Percentiles rank a stretch among this genome's conserved stretches.
Evolutionary conservation across 2,113 vertebrate species (phyloP).

Genomic region (Malurus melanocephalus): DNA sequence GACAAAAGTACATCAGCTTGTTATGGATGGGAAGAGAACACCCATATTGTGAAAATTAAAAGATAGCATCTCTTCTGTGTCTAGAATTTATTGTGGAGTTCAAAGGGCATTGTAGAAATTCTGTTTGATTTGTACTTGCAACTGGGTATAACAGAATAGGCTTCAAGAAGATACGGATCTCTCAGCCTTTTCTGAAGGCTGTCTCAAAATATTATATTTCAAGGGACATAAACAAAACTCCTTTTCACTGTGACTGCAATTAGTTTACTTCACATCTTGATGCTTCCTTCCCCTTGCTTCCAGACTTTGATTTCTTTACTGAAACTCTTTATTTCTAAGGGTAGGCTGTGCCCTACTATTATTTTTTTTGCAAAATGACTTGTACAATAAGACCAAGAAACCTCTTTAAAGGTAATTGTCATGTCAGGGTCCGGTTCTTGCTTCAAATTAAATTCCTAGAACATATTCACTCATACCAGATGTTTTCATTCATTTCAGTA

Average conservation of each 20-base stretch:
- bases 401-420: background rate
- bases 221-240: conserved; percentile 29
- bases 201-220: conserved; percentile 10
- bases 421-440: background rate
- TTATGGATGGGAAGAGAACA: conserved; percentile 12
- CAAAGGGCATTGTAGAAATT: conserved; percentile 33
- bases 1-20: background rate
- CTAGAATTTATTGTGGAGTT: conserved; percentile 37
- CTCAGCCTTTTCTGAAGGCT: conserved; percentile 2
- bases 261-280: background rate
- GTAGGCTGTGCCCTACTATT: background rate
- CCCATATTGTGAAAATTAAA: conserved; percentile 33
- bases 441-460: background rate
- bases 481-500: background rate
- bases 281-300: background rate
- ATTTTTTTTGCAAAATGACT: background rate
- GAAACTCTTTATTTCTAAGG: background rate
- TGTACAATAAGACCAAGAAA: background rate
- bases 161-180: conserved; percentile 13
- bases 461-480: background rate
- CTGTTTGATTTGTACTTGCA: conserved; percentile 34
- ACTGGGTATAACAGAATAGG: background rate
- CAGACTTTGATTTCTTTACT: background rate
- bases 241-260: background rate
- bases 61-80: background rate